Evolutionary conservation across 2,113 vertebrate species (phyloP).

Genomic region (Mesocricetus auratus): DNA sequence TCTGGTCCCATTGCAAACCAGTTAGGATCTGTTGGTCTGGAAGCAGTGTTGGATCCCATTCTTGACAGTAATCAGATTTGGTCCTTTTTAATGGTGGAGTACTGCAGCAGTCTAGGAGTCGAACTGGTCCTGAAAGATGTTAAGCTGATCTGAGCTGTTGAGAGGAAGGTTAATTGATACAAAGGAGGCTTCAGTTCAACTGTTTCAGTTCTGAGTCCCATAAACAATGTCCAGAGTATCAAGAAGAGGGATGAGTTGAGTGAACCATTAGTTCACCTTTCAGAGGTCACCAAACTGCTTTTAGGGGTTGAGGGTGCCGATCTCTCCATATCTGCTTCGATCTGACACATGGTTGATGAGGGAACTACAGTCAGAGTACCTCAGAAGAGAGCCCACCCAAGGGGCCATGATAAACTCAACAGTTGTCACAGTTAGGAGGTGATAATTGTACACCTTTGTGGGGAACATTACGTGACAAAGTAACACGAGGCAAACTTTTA

Average conservation of each 20-base stretch:
- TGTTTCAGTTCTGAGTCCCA: neutral
- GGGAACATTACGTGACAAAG: neutral
- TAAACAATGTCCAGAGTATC: neutral
- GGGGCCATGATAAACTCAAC: neutral
- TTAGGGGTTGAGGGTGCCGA: neutral
- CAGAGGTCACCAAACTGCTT: neutral
- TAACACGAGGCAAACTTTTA: neutral
- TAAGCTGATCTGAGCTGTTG: neutral
- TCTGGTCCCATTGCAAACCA: neutral
- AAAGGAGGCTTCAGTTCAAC: no score
- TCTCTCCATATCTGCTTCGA: neutral
- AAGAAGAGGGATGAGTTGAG: neutral
- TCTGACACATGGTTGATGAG: neutral
- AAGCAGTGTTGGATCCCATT: neutral
- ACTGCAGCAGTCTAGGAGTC: no score
- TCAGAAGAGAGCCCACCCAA: neutral
- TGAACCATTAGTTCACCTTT: neutral
- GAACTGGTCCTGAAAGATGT: neutral
- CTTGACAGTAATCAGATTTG: neutral
- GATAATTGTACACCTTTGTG: neutral
- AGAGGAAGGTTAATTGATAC: neutral
- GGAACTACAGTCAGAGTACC: neutral
- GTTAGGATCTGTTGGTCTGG: neutral
- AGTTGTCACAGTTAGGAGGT: neutral
- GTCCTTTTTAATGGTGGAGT: neutral